Percentiles rank a stretch among this genome's conserved stretches.
These are phyloP conservation scores for Dryas iulia DNA, from an alignment of 1,140 invertebrate species.

Conservation along the genomic window DNA sequence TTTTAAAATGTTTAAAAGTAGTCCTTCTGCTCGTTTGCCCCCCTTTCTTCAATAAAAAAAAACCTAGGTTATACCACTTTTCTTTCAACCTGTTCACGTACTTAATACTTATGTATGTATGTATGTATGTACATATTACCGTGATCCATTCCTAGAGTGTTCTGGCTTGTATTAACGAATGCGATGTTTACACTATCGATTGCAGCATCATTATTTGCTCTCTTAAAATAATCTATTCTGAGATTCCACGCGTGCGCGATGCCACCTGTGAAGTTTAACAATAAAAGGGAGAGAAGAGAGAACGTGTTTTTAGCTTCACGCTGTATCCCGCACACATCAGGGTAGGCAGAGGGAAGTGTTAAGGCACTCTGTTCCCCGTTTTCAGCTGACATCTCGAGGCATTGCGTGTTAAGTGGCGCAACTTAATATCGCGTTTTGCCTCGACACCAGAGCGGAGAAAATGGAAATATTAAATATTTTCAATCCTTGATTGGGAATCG, in stretches of 20 bases:
- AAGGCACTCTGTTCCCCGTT: too few relatives aligned
- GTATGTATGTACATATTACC: background rate
- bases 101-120: background rate
- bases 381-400: too few relatives aligned
- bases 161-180: conserved; percentile 1
- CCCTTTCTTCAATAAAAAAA: background rate
- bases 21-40: too few relatives aligned
- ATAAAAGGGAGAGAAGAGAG: background rate
- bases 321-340: too few relatives aligned
- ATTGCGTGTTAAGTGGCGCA: too few relatives aligned
- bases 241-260: background rate
- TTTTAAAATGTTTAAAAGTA: too few relatives aligned
- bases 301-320: too few relatives aligned
- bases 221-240: conserved; percentile 1
- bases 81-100: background rate
- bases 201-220: background rate
- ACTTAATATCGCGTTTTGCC: too few relatives aligned
- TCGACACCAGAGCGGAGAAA: too few relatives aligned
- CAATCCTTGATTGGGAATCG: background rate
- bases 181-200: background rate
- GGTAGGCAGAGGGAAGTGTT: too few relatives aligned
- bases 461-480: too few relatives aligned
- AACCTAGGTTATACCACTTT: background rate
- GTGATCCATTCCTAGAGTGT: background rate
- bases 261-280: background rate